These are phyloP conservation scores for Steatornis caripensis DNA, from an alignment of 2,113 vertebrate species.

Conservation along the genomic window DNA sequence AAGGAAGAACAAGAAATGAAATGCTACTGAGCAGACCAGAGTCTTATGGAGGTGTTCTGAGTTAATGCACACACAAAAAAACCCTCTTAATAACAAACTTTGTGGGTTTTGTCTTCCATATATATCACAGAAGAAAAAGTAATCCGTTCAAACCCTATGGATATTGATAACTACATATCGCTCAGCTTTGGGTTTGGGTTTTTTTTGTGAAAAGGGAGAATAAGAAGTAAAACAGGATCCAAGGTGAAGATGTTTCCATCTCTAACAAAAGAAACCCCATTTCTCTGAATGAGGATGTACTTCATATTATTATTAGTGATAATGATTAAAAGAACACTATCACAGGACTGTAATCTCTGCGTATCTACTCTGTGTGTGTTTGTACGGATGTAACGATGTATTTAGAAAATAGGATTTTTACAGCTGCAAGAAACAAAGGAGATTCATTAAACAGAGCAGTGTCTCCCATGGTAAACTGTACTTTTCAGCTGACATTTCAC, in stretches of 20 bases:
- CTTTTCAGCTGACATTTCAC: neutral
- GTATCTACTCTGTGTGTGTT: neutral
- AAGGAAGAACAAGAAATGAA: neutral
- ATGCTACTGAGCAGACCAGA: neutral
- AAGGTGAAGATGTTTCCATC: neutral
- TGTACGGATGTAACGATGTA: neutral
- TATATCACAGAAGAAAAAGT: neutral
- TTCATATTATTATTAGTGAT: neutral
- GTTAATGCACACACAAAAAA: neutral
- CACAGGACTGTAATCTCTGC: neutral
- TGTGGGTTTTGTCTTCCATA: neutral
- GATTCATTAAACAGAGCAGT: neutral
- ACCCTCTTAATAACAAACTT: neutral
- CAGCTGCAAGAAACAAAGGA: neutral
- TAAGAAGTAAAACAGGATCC: neutral
- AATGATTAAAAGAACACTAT: neutral
- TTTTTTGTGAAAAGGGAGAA: neutral
- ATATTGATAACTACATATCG: neutral
- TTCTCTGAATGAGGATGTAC: neutral
- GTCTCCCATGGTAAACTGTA: neutral
- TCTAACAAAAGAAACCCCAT: neutral
- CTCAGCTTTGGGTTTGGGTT: neutral
- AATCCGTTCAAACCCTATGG: neutral
- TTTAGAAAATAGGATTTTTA: neutral
- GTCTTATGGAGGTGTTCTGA: neutral